These are phyloP conservation scores for Phenganax marumi DNA, from an alignment of 92 coral and sea anemone genomes.

Conservation along the genomic window DNA sequence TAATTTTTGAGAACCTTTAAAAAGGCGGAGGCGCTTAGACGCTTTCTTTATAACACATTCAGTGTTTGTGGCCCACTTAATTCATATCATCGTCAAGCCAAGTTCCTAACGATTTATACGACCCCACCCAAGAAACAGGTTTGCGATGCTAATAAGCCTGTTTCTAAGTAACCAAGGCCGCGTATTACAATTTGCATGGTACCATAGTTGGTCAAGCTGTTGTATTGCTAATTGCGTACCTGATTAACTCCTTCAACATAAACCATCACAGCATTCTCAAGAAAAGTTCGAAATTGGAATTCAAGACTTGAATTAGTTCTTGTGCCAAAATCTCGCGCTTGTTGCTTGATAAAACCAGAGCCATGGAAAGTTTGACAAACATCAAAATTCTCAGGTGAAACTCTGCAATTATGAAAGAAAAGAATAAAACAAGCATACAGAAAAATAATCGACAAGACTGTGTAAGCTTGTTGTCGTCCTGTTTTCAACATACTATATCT, in stretches of 20 bases:
- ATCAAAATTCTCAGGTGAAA: constrained; percentile 10
- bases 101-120: too few relatives aligned
- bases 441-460: background rate
- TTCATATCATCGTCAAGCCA: too few relatives aligned
- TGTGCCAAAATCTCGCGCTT: constrained; percentile 74
- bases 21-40: too few relatives aligned
- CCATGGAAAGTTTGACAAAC: constrained; percentile 82
- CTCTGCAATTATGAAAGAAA: background rate
- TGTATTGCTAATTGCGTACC: background rate
- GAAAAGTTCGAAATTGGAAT: constrained; percentile 85
- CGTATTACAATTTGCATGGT: background rate
- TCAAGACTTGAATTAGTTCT: constrained; percentile 69
- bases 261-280: constrained; percentile 52
- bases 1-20: too few relatives aligned
- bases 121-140: too few relatives aligned
- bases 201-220: too few relatives aligned
- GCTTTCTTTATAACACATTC: too few relatives aligned
- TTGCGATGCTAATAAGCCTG: too few relatives aligned
- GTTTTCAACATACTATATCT: background rate
- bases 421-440: background rate
- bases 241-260: constrained; percentile 26
- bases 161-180: too few relatives aligned
- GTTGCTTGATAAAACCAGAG: constrained; percentile 72
- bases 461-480: background rate
- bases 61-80: too few relatives aligned